Evolutionary conservation across 1,140 invertebrate genomes (phyloP).

Genomic region (Tetragonula clypearis): DNA sequence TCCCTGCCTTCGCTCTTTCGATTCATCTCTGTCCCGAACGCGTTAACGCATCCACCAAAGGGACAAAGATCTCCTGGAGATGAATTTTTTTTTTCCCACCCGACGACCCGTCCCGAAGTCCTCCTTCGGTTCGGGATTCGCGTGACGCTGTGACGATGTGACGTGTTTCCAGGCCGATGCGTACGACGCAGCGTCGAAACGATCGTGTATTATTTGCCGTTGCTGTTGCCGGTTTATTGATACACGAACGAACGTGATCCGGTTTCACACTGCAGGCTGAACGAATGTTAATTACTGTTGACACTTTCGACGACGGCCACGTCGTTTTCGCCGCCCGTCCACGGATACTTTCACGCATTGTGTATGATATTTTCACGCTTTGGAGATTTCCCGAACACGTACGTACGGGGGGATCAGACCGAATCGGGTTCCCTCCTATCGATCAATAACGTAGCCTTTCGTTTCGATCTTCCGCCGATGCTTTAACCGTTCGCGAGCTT

Average conservation of each 20-base stretch:
- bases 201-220: slow-evolving; percentile 52
- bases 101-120: slow-evolving; percentile 1
- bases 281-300: slow-evolving; percentile 55
- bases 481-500: not conserved
- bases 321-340: slow-evolving; percentile 5
- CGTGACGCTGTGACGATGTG: slow-evolving; percentile 43
- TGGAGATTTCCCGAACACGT: not conserved
- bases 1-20: not conserved
- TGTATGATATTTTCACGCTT: not conserved
- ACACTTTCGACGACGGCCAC: slow-evolving; percentile 20
- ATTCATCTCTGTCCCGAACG: slow-evolving; percentile 4
- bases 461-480: not conserved
- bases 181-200: not conserved
- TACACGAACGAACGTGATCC: slow-evolving; percentile 45
- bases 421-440: slow-evolving; percentile 5
- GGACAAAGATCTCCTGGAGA: slow-evolving; percentile 35
- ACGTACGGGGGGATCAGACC: not conserved
- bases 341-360: slow-evolving; percentile 25
- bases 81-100: slow-evolving; percentile 26
- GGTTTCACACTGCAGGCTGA: slow-evolving; percentile 1
- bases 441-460: not conserved
- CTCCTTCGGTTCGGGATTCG: not conserved
- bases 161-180: slow-evolving; percentile 58
- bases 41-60: not conserved
- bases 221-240: slow-evolving; percentile 44